Conservation (phyloP, 2,888 invertebrate species). For the Clostera curtula region DNA sequence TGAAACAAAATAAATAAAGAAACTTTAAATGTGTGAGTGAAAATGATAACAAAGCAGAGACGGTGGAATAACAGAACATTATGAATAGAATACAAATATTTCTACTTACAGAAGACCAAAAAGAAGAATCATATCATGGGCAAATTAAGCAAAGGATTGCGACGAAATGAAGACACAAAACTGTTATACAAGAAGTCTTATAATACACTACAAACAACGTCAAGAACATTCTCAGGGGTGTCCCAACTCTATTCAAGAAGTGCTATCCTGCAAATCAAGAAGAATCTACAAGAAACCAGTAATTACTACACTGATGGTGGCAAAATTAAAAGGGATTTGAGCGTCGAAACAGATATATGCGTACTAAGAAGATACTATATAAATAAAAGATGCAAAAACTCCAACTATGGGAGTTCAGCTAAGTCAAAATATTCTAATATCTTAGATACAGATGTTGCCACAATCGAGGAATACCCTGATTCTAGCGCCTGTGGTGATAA, state of each 20-base stretch:
- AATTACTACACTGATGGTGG: constrained; percentile 27
- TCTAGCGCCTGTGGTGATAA: constrained; percentile 44
- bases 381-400: constrained; percentile 32
- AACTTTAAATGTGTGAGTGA: constrained; percentile 1
- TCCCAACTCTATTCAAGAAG: constrained; percentile 35
- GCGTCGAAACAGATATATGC: constrained; percentile 56
- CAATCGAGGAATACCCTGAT: constrained; percentile 32
- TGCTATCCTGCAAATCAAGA: constrained; percentile 31
- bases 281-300: constrained; percentile 26
- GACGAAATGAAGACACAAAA: constrained; percentile 29
- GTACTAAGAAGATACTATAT: constrained; percentile 42
- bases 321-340: constrained; percentile 46
- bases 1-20: background rate
- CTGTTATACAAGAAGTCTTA: constrained; percentile 47
- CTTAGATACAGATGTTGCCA: constrained; percentile 30
- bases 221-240: constrained; percentile 38
- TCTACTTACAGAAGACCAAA: constrained; percentile 53
- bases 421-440: constrained; percentile 37
- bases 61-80: too few species aligned
- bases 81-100: constrained; percentile 56
- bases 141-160: constrained; percentile 27
- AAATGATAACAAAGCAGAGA: constrained; percentile 22
- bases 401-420: constrained; percentile 21
- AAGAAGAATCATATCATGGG: constrained; percentile 29
- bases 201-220: constrained; percentile 30